Evolutionary conservation across 2,797 vertebrate species (phyloP).

Genomic region (Dendrocincla tyrannina): DNA sequence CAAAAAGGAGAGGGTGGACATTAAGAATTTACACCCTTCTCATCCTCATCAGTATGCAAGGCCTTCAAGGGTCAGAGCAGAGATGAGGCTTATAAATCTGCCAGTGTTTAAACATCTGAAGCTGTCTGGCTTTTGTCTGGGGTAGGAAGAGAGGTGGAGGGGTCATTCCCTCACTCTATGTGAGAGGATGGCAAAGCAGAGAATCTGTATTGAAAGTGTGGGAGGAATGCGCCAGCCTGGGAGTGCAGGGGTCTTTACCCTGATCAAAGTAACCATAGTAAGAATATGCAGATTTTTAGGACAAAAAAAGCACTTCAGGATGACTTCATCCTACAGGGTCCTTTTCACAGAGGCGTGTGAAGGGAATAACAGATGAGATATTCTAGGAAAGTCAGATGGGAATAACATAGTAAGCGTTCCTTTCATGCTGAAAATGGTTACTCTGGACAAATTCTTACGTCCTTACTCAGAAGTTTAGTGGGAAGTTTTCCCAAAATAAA

Average conservation of each 20-base stretch:
- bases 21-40: not conserved
- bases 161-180: conserved; percentile 31
- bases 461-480: conserved; percentile 57
- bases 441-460: conserved; percentile 59
- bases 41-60: conserved; percentile 17
- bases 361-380: conserved; percentile 68
- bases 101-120: conserved; percentile 39
- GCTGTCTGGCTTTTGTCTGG: conserved; percentile 53
- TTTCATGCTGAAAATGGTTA: conserved; percentile 66
- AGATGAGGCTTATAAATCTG: conserved; percentile 33
- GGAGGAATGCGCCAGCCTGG: not conserved
- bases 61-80: not conserved
- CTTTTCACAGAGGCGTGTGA: conserved; percentile 60
- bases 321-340: conserved; percentile 61
- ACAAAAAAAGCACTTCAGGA: conserved; percentile 52
- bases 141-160: conserved; percentile 32
- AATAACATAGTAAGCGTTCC: conserved; percentile 63
- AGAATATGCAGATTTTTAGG: conserved; percentile 62
- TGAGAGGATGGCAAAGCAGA: not conserved
- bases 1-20: not conserved
- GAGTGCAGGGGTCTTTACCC: conserved; percentile 4
- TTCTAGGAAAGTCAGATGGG: conserved; percentile 69
- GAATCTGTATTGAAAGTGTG: conserved; percentile 43
- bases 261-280: conserved; percentile 56
- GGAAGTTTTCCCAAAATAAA: conserved; percentile 57